Base-by-base conservation (phyloP, 1,140 invertebrate genomes). In the Caenorhabditis inopinata region DNA sequence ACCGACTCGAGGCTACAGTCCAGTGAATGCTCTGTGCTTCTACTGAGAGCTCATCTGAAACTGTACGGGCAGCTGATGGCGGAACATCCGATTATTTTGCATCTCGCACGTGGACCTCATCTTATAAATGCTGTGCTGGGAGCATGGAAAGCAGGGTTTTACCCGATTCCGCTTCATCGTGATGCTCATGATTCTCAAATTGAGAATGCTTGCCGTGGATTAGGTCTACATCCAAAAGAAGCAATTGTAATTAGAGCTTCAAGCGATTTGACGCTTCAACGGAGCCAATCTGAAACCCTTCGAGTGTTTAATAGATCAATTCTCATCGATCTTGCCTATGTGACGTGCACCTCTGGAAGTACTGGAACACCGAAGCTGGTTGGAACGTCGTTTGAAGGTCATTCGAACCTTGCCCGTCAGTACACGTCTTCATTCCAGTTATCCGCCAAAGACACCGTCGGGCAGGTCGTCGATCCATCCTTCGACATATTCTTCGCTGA, bases 401-500 rank as follows among this genome's bases (percentile, higher is more conserved):
- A 84, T 18, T 47, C 48, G 9, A 83, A 83, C 49, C 79, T 83
- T 1, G 75, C 47, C 6, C 27, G 49, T 27, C 84, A 83, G 21
- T 83, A 83, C 42, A 76, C 74, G 1, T 38, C 48, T 38, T 27
- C 23, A 12, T 83, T 76, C 62, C 32, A 62, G n/a, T 16, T 62
- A 3, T 38, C 27, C 21, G 82, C 73, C 29, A 32, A 7, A 11
- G 23, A 45, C 12, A 42, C 46, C 45, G 47, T 62, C 3, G 47
- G 42, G 6, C 45, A 79, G 42, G 73, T 83, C 1, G 79, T 83
- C 0, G 83, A 81, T 45, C 75, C 74, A 25, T 42, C 78, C 11
- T 83, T 83, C 21, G 82, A 83, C 42, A 83, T 83, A n/a, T 83
- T 83, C 79, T 83, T 83, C 45, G 78, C 78, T 49, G 82, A 83